phyloP scores from a whole-genome alignment of 2,797 vertebrate species.

The Smutsia gigantea region DNA sequence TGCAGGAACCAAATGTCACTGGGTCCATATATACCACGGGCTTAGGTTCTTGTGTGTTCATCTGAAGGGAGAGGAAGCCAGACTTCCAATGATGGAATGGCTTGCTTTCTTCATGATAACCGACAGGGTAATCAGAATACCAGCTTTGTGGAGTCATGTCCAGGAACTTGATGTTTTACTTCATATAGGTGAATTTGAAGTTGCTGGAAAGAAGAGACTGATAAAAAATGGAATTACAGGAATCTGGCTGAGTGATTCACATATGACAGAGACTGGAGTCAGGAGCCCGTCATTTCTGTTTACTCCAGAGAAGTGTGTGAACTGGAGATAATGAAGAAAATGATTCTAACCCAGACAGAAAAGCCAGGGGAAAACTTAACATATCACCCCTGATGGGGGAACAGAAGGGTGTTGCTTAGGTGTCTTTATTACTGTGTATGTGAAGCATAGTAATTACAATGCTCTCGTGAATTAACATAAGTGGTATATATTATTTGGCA shows the following conservation, averaged over 20 bases:
- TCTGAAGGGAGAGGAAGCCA: background rate
- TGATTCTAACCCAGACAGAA: background rate
- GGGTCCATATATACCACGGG: background rate
- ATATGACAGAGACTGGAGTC: background rate
- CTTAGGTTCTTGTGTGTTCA: background rate
- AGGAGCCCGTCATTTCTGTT: background rate
- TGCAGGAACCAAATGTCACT: background rate
- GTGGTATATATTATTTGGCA: background rate
- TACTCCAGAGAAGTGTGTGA: slow-evolving; percentile 19
- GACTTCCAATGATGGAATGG: background rate
- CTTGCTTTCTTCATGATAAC: background rate
- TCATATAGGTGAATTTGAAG: slow-evolving; percentile 10
- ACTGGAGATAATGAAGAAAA: background rate
- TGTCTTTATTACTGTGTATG: background rate
- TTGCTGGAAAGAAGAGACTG: background rate
- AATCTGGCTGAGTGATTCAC: background rate
- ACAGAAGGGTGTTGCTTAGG: background rate
- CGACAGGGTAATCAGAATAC: background rate
- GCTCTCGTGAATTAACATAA: background rate
- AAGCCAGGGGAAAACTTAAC: background rate
- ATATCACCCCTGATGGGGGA: background rate
- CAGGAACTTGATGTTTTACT: slow-evolving; percentile 14
- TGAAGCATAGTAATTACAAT: background rate
- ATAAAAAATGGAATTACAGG: background rate
- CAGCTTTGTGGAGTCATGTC: background rate